Evolutionary conservation across 2,113 vertebrate species (phyloP).

Genomic region (Eulemur macaco): DNA sequence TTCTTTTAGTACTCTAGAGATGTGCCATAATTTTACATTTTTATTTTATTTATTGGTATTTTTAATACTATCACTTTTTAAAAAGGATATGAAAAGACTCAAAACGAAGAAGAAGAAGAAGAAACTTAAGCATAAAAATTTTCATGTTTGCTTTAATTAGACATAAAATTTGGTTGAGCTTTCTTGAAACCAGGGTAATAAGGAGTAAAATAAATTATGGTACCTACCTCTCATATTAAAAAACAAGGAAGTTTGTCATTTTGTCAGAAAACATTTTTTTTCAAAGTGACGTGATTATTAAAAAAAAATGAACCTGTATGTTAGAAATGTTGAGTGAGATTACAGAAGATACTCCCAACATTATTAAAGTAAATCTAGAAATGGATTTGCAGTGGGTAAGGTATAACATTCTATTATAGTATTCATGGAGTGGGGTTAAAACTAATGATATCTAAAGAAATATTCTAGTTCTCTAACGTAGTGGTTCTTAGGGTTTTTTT

Average conservation of each 20-base stretch:
- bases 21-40: constrained; percentile 46
- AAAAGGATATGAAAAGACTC: constrained; percentile 34
- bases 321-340: constrained; percentile 16
- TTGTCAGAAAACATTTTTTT: constrained; percentile 8
- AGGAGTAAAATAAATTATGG: background rate
- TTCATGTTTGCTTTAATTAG: constrained; percentile 35
- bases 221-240: background rate
- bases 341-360: background rate
- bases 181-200: constrained; percentile 27
- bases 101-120: constrained; percentile 8
- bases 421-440: background rate
- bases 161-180: constrained; percentile 7
- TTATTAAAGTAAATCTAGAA: background rate
- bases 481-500: background rate
- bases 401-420: background rate
- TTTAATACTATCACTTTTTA: constrained; percentile 25
- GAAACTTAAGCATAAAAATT: constrained; percentile 40
- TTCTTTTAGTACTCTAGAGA: constrained; percentile 49
- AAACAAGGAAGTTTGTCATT: constrained; percentile 22
- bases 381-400: constrained; percentile 19
- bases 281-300: background rate
- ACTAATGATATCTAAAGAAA: background rate
- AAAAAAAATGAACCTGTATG: background rate
- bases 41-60: constrained; percentile 42
- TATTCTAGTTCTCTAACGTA: background rate